Base-by-base conservation (phyloP, 2,888 invertebrate species). In the Stramonita haemastoma region DNA sequence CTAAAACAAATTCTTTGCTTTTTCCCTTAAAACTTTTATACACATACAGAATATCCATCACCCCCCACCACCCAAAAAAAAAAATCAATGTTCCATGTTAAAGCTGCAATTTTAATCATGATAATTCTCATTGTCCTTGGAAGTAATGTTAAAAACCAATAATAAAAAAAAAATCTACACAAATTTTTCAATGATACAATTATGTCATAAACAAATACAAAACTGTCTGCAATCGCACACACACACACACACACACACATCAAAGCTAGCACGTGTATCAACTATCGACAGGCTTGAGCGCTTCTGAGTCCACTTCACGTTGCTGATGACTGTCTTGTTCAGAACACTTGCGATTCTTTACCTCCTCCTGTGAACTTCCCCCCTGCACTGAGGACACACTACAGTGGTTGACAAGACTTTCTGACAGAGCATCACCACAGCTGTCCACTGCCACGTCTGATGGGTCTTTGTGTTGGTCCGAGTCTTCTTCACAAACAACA, bases 191-290 rank as follows among this genome's bases (percentile, higher is more conserved):
- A 66, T 22, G 66, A 26, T 66, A 66, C 66, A 66, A 66, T 22
- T 13, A 66, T 17, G 66, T 66, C 26, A 26, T 22, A 66, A 66
- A 2, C 26, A 60, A 60, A 15, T 60, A 2, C 26, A 66, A 22
- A 26, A 17, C 6, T 66, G 13, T 66, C 1, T 66, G 26, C 66
- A n/a, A 29, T 15, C 56, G 22, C 86, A 66, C 86, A 66, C 32
- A 60, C 66, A 34, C 36, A 26, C 36, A 66, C 86, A 87, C 73
- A 46, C 46, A 73, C 87, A 87, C 70, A 84, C 56, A 56, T 26
- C 13, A 79, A 29, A 79, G 77, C 22, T 17, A 6, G 32, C 11
- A 73, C 29, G 19, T n/a, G 26, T 26, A 15, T 46, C 81, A 83
- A 36, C 46, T 83, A 29, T 83, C 36, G 22, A 5, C 46, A 26